These are phyloP conservation scores for Nymphalis io DNA, from an alignment of 1,140 invertebrate genomes.

Conservation along the genomic window DNA sequence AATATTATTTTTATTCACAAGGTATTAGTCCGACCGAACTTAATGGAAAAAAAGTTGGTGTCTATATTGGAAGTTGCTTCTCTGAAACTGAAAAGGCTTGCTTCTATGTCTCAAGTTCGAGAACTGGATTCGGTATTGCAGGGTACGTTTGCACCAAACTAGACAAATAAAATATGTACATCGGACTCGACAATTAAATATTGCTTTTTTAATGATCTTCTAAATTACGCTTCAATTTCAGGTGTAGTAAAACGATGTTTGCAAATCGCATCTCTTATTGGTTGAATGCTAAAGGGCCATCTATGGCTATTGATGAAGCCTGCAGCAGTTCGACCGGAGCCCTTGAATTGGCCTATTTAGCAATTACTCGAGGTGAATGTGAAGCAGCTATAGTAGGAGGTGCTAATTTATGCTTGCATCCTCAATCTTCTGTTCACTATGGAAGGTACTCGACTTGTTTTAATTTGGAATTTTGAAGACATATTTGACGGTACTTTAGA, in stretches of 20 bases:
- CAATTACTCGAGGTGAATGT: constrained; percentile 88
- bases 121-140: constrained; percentile 82
- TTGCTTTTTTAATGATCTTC: neutral
- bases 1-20: constrained; percentile 44
- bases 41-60: constrained; percentile 84
- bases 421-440: constrained; percentile 92
- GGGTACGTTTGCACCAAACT: constrained; percentile 35
- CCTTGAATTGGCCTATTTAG: constrained; percentile 89
- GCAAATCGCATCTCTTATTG: constrained; percentile 93
- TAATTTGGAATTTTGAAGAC: neutral
- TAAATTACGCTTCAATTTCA: constrained; percentile 35
- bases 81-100: constrained; percentile 84
- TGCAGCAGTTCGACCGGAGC: constrained; percentile 95
- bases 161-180: too few relatives aligned
- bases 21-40: constrained; percentile 84
- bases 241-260: constrained; percentile 92
- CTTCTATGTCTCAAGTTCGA: constrained; percentile 85
- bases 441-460: constrained; percentile 68
- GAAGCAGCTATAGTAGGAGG: constrained; percentile 94
- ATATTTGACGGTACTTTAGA: neutral
- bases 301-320: constrained; percentile 92
- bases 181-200: too few relatives aligned
- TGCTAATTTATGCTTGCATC: constrained; percentile 91
- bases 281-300: constrained; percentile 87
- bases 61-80: constrained; percentile 85